Percentiles rank a stretch among this genome's conserved stretches.
Evolutionary conservation across 2,888 invertebrate species (phyloP).

Genomic region (Strigamia crassipes): DNA sequence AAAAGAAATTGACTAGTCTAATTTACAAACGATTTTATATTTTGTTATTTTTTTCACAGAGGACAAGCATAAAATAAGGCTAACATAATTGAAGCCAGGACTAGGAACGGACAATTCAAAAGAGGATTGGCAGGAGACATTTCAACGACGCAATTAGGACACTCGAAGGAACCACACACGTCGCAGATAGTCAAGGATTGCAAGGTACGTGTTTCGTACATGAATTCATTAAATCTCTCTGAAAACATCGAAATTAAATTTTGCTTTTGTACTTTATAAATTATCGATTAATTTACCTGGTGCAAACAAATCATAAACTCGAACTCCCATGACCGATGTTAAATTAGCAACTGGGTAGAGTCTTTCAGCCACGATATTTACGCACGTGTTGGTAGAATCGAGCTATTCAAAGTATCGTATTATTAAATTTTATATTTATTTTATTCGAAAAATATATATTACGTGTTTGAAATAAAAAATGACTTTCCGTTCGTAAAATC

Average conservation of each 20-base stretch:
- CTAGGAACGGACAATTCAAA: neutral
- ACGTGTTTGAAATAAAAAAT: conserved; percentile 93
- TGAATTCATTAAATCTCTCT: conserved; percentile 91
- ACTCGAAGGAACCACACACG: conserved; percentile 91
- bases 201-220: conserved; percentile 83
- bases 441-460: conserved; percentile 60
- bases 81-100: conserved; percentile 1
- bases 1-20: conserved; percentile 17
- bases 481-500: conserved; percentile 78
- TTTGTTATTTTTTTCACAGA: neutral
- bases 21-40: conserved; percentile 5
- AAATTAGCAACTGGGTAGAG: conserved; percentile 97
- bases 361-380: conserved; percentile 89
- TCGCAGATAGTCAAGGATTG: conserved; percentile 89
- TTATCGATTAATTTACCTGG: conserved; percentile 69
- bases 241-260: conserved; percentile 59
- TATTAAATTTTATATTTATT: neutral
- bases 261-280: neutral
- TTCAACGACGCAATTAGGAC: conserved; percentile 74
- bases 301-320: conserved; percentile 94
- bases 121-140: neutral
- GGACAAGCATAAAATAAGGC: neutral
- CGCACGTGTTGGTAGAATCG: conserved; percentile 81
- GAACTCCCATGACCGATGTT: conserved; percentile 86
- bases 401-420: conserved; percentile 65